Evolutionary conservation across 1,140 invertebrate genomes (phyloP).

Genomic region (Drosophila guanche): DNA sequence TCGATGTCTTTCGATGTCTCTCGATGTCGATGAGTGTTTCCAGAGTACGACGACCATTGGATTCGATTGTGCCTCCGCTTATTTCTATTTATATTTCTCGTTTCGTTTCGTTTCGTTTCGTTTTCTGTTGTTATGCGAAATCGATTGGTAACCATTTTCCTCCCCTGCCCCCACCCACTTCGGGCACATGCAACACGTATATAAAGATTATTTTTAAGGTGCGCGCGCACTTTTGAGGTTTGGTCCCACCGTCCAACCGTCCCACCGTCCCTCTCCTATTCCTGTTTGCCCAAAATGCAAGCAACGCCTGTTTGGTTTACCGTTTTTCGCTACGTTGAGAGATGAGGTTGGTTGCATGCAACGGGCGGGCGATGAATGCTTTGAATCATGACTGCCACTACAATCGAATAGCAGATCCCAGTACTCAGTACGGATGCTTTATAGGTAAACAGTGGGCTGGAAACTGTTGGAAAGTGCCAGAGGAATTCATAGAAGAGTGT

Average conservation of each 20-base stretch:
- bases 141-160: conserved; percentile 77
- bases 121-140: conserved; percentile 45
- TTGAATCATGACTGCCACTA: conserved; percentile 78
- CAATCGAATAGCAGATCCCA: conserved; percentile 66
- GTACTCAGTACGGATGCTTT: conserved; percentile 24
- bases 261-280: conserved; percentile 68
- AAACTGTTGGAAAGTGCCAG: neutral
- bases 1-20: conserved; percentile 17
- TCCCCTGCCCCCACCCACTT: conserved; percentile 20
- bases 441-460: neutral
- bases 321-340: conserved; percentile 74
- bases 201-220: conserved; percentile 81
- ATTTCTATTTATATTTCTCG: conserved; percentile 55
- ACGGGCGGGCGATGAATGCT: conserved; percentile 67
- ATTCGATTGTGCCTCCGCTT: conserved; percentile 43
- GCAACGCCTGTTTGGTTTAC: conserved; percentile 79
- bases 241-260: conserved; percentile 35
- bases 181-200: conserved; percentile 67
- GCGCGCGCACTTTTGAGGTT: conserved; percentile 81
- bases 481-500: neutral
- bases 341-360: conserved; percentile 79
- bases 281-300: conserved; percentile 73
- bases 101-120: conserved; percentile 10
- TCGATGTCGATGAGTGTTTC: conserved; percentile 59
- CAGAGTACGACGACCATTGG: conserved; percentile 7